phyloP scores from a whole-genome alignment of 2,797 vertebrate genomes.

The Zalophus californianus region DNA sequence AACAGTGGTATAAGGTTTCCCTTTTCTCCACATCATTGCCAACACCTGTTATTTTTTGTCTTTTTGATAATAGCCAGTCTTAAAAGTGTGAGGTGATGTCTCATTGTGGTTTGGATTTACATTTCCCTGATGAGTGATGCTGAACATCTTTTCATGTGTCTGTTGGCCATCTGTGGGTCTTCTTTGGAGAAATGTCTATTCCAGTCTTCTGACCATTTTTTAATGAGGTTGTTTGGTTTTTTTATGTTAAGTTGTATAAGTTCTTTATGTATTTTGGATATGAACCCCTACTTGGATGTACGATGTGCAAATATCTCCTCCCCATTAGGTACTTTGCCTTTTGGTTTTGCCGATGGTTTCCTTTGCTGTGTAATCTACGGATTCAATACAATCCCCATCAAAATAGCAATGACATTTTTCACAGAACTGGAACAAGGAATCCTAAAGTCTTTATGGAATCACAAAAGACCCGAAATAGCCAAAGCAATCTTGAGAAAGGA shows the following conservation, averaged over 20 bases:
- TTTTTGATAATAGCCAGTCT: background rate
- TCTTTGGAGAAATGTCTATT: background rate
- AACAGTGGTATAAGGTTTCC: background rate
- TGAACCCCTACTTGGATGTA: background rate
- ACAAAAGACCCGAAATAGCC: background rate
- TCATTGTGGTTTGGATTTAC: background rate
- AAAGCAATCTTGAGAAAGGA: background rate
- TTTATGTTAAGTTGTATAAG: background rate
- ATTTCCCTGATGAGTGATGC: background rate
- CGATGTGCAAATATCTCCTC: background rate
- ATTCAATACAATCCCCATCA: background rate
- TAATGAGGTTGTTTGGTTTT: background rate
- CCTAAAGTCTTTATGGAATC: background rate
- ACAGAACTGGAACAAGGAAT: background rate
- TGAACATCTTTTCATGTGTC: background rate
- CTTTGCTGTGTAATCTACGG: background rate
- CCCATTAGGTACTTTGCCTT: background rate
- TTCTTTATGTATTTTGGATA: background rate
- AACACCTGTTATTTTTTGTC: background rate
- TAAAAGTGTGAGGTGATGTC: background rate
- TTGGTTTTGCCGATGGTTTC: background rate
- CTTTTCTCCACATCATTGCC: background rate
- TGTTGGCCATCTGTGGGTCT: background rate
- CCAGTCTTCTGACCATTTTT: background rate
- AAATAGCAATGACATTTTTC: background rate